A percentile compares a stretch with the other conserved stretches of the same genome.
Evolutionary conservation across 2,888 invertebrate species (phyloP).

Genomic region (Peribatodes rhomboidaria): DNA sequence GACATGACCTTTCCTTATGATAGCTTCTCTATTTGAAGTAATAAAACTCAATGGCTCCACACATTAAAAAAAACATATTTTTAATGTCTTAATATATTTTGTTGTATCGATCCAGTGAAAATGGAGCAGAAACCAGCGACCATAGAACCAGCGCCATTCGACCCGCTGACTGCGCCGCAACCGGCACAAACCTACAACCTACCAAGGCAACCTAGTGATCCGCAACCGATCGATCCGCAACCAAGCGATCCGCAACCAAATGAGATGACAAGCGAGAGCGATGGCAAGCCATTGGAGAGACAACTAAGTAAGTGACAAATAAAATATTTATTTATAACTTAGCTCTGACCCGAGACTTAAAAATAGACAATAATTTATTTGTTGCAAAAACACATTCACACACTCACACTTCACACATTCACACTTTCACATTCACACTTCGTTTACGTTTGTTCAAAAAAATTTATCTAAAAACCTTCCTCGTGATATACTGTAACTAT

Average conservation of each 20-base stretch:
- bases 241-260: slow-evolving; percentile 3
- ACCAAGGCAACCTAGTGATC: not conserved
- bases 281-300: slow-evolving; percentile 1
- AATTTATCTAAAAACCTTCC: no score
- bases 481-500: no score
- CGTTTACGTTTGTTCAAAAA: no score
- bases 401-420: no score
- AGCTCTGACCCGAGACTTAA: no score
- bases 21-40: no score
- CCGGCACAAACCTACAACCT: not conserved
- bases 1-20: no score
- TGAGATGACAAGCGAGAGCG: not conserved
- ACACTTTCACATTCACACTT: no score
- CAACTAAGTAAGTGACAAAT: slow-evolving; percentile 12
- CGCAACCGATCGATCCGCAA: not conserved
- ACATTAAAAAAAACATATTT: no score
- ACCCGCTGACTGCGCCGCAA: slow-evolving; percentile 51
- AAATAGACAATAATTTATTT: no score
- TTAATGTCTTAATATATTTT: not conserved
- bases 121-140: slow-evolving; percentile 56
- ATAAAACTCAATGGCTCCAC: no score
- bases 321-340: not conserved
- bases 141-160: slow-evolving; percentile 55
- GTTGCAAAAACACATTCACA: no score
- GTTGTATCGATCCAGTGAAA: slow-evolving; percentile 52